Conservation (phyloP, 2,888 invertebrate genomes). For the Biston betularia region DNA sequence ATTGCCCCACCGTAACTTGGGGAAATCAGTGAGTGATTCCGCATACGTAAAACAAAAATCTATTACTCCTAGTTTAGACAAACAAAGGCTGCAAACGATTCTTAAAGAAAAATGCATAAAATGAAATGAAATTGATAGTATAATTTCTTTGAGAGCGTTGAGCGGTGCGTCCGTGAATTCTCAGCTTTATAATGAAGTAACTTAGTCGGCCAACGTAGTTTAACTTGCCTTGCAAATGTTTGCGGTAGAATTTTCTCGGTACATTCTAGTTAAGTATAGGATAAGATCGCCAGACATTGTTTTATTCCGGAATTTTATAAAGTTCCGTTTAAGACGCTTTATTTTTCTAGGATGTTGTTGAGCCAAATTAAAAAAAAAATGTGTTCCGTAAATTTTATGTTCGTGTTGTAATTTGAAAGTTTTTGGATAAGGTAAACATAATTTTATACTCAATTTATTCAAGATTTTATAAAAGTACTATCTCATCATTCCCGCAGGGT, state of each 20-base stretch:
- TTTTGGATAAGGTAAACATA: background rate
- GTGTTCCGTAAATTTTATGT: background rate
- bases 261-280: slow-evolving; percentile 14
- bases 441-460: too few species aligned
- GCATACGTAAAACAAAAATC: too few species aligned
- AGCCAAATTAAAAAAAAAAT: background rate
- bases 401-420: background rate
- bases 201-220: slow-evolving; percentile 12
- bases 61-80: too few species aligned
- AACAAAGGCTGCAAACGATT: too few species aligned
- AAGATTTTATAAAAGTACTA: too few species aligned
- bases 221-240: slow-evolving; percentile 14
- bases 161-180: background rate
- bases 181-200: slow-evolving; percentile 7
- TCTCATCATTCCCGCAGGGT: too few species aligned
- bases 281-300: background rate
- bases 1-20: too few species aligned
- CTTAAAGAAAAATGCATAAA: too few species aligned
- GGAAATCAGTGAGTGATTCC: too few species aligned
- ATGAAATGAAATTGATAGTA: too few species aligned
- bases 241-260: slow-evolving; percentile 9
- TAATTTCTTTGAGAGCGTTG: too few species aligned
- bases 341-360: background rate
- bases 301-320: slow-evolving; percentile 1
- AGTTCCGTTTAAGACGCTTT: background rate